Conservation (phyloP, 2,888 invertebrate genomes). For the Boloria euphrosyne region DNA sequence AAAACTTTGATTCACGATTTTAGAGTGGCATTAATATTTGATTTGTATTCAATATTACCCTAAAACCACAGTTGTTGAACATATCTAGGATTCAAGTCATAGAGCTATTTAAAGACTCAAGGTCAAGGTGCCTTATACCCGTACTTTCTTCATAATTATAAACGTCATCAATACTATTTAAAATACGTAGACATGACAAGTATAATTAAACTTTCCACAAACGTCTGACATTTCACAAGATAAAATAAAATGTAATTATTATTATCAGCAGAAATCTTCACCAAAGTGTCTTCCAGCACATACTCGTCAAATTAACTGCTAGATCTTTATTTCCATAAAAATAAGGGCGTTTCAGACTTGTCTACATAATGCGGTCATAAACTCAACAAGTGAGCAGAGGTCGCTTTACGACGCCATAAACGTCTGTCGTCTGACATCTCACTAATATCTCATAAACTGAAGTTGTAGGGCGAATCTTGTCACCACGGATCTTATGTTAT, state of each 20-base stretch:
- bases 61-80: too few relatives aligned
- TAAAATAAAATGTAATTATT: background rate
- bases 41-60: too few relatives aligned
- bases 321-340: constrained; percentile 39
- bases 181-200: too few relatives aligned
- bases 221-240: too few relatives aligned
- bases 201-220: too few relatives aligned
- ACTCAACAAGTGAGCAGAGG: constrained; percentile 78
- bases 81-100: too few relatives aligned
- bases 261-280: background rate
- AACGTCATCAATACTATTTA: too few relatives aligned
- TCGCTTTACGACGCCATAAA: constrained; percentile 71
- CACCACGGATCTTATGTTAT: constrained; percentile 31
- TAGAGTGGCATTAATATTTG: too few relatives aligned
- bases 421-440: constrained; percentile 69
- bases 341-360: constrained; percentile 45
- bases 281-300: constrained; percentile 17
- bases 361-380: constrained; percentile 52
- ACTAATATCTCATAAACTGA: constrained; percentile 75
- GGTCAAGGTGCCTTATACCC: too few relatives aligned
- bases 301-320: constrained; percentile 27
- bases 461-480: constrained; percentile 45
- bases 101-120: too few relatives aligned
- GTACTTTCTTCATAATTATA: too few relatives aligned
- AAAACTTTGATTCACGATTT: too few relatives aligned